Percentiles rank a stretch among this genome's conserved stretches.
These are phyloP conservation scores for Lordiphosa clarofinis DNA, from an alignment of 1,140 invertebrate genomes.

Conservation along the genomic window DNA sequence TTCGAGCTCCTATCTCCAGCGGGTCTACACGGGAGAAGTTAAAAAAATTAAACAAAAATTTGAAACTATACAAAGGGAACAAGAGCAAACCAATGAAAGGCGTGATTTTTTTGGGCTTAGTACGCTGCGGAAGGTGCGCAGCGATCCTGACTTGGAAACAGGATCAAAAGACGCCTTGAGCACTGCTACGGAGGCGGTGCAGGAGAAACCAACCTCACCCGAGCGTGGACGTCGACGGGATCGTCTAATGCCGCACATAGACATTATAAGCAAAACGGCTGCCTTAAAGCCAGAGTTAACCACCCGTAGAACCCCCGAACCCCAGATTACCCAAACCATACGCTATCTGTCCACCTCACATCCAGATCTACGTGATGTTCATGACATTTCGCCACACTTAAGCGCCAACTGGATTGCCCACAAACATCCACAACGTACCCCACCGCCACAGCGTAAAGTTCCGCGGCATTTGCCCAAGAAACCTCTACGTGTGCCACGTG, in stretches of 20 bases:
- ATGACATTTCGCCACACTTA: conserved; percentile 87
- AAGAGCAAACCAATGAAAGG: conserved; percentile 57
- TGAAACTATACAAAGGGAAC: conserved; percentile 82
- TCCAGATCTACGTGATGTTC: conserved; percentile 87
- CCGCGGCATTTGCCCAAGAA: conserved; percentile 29
- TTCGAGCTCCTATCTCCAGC: conserved; percentile 83
- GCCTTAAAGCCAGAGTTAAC: conserved; percentile 82
- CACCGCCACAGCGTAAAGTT: conserved; percentile 3
- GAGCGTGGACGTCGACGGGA: conserved; percentile 82
- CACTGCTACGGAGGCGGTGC: conserved; percentile 82
- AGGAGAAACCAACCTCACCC: conserved; percentile 55
- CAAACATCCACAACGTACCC: conserved; percentile 83
- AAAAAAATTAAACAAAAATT: conserved; percentile 86
- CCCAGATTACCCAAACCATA: not conserved
- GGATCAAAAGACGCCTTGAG: conserved; percentile 81
- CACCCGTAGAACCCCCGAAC: conserved; percentile 48
- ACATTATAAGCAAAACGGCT: conserved; percentile 91
- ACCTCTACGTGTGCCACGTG: conserved; percentile 32
- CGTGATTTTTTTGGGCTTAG: conserved; percentile 79
- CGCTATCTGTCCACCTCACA: conserved; percentile 86
- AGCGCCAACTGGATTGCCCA: conserved; percentile 89
- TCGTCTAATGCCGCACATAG: conserved; percentile 91
- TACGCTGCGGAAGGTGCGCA: conserved; percentile 84
- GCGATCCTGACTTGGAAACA: conserved; percentile 86
- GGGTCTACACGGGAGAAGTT: conserved; percentile 88